phyloP scores from a whole-genome alignment of 2,888 invertebrate genomes.

The Linyphia triangularis region DNA sequence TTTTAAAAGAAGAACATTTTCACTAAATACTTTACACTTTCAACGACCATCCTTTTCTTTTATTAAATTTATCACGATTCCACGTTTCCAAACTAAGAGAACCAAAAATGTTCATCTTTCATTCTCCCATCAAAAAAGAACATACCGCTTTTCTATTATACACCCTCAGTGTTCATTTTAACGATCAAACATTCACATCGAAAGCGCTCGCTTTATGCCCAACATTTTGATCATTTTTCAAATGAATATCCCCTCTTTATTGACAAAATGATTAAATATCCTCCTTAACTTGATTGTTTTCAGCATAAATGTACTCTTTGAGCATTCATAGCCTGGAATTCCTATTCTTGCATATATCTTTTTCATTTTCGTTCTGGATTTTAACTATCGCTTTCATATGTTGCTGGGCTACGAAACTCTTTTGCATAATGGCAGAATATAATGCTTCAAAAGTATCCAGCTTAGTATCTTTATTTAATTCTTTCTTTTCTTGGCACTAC shows the following conservation, averaged over 20 bases:
- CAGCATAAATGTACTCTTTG: conserved; percentile 8
- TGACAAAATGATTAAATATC: conserved; percentile 34
- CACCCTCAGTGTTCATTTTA: background rate
- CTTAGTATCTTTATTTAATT: conserved; percentile 10
- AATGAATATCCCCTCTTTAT: conserved; percentile 44
- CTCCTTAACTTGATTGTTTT: conserved; percentile 21
- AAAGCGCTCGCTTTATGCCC: too few relatives aligned
- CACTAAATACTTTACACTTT: too few relatives aligned
- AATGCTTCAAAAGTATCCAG: background rate
- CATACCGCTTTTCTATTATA: background rate
- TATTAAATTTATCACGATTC: too few relatives aligned
- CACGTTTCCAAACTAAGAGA: too few relatives aligned
- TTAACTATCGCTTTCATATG: too few relatives aligned
- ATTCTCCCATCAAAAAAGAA: too few relatives aligned
- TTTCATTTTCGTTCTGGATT: background rate
- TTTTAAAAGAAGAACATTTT: too few relatives aligned
- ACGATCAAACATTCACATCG: background rate
- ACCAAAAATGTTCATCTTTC: too few relatives aligned
- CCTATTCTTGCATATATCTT: background rate
- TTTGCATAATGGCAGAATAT: conserved; percentile 27
- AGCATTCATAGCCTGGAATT: background rate
- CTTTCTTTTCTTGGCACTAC: too few relatives aligned
- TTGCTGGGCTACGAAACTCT: background rate
- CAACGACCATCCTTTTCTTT: too few relatives aligned
- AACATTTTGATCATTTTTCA: conserved; percentile 32